Conservation (phyloP, 2,888 invertebrate genomes). For the Lucinisca nassula region DNA sequence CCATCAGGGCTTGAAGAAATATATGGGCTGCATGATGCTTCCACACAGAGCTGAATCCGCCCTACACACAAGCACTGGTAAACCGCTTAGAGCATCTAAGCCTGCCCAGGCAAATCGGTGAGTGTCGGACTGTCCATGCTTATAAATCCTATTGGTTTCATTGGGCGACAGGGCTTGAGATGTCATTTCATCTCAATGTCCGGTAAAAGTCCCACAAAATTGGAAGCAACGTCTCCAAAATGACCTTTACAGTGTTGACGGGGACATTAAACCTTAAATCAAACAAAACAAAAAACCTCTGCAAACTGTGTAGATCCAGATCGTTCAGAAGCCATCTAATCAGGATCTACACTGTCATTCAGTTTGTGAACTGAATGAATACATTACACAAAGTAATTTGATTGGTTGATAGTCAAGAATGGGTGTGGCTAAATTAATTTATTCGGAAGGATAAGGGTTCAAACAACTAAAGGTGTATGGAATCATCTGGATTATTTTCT, state of each 20-base stretch:
- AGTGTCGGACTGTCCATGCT: not conserved
- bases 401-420: too few species aligned
- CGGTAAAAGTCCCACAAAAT: not conserved
- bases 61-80: too few species aligned
- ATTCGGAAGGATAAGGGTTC: not conserved
- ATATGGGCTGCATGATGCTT: too few species aligned
- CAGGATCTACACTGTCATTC: not conserved
- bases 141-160: not conserved
- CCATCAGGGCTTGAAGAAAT: too few species aligned
- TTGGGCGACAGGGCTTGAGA: not conserved
- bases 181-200: not conserved
- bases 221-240: not conserved
- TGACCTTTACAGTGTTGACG: too few species aligned
- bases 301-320: constrained; percentile 5
- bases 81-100: too few species aligned
- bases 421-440: not conserved
- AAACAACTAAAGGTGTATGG: not conserved
- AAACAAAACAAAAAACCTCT: not conserved
- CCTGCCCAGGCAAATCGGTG: too few species aligned
- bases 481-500: too few species aligned
- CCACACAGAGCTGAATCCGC: too few species aligned
- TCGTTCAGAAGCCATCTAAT: constrained; percentile 7
- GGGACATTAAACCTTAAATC: not conserved
- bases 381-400: not conserved
- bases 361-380: too few species aligned